These are phyloP conservation scores for Eretmocerus hayati DNA, from an alignment of 2,888 invertebrate species.

Conservation along the genomic window DNA sequence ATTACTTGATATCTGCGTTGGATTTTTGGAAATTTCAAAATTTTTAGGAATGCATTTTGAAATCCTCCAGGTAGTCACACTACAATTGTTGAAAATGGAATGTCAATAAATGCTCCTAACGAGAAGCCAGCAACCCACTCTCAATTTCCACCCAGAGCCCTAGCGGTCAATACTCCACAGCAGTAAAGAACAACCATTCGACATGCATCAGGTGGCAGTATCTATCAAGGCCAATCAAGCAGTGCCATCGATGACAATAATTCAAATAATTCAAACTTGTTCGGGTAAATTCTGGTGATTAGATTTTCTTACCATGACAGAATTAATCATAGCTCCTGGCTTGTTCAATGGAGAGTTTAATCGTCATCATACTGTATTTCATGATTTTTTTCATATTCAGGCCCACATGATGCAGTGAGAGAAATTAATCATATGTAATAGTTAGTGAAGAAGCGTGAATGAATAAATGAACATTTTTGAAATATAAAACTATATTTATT, in stretches of 20 bases:
- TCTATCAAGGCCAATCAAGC: constrained; percentile 41
- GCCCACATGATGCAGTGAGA: too few species aligned
- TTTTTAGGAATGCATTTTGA: constrained; percentile 4
- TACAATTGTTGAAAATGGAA: constrained; percentile 48
- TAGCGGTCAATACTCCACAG: constrained; percentile 41
- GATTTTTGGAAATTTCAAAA: too few species aligned
- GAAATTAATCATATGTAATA: too few species aligned
- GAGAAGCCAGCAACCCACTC: constrained; percentile 39
- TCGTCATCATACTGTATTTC: too few species aligned
- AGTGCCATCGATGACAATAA: constrained; percentile 41
- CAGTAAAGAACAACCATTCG: constrained; percentile 46
- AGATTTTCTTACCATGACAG: too few species aligned
- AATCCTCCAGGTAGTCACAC: constrained; percentile 30
- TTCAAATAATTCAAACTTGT: constrained; percentile 40
- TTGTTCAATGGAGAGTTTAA: too few species aligned
- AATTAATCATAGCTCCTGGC: too few species aligned
- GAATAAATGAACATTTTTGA: too few species aligned
- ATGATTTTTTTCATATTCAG: too few species aligned
- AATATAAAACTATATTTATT: too few species aligned
- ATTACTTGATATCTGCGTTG: too few species aligned
- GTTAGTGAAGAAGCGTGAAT: too few species aligned
- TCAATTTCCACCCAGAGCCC: constrained; percentile 42
- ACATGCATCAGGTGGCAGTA: constrained; percentile 40
- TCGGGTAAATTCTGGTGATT: constrained; percentile 42
- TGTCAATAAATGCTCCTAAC: constrained; percentile 49